These are phyloP conservation scores for Neofelis nebulosa DNA, from an alignment of 2,113 vertebrate species.

Conservation along the genomic window DNA sequence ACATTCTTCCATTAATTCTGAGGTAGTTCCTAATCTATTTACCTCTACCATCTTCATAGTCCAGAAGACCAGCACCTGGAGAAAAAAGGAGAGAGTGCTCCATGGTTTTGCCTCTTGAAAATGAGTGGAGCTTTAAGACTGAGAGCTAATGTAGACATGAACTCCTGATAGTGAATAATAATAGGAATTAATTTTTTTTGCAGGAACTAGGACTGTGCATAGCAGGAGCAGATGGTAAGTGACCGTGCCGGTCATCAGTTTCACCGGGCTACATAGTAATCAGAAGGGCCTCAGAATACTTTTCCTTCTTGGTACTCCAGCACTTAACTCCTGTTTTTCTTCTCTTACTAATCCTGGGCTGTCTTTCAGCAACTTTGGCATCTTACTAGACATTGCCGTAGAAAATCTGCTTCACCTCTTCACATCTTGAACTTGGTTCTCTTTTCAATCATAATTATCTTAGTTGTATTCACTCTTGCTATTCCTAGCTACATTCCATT, in stretches of 20 bases:
- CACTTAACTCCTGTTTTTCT: background rate
- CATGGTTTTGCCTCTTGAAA: slow-evolving; percentile 33
- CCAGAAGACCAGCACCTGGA: slow-evolving; percentile 70
- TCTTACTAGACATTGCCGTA: background rate
- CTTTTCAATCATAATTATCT: background rate
- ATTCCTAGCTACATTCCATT: background rate
- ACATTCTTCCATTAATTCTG: background rate
- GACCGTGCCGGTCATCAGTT: background rate
- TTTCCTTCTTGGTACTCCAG: background rate
- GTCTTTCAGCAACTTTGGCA: background rate
- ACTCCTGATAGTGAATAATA: background rate
- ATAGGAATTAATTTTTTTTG: background rate
- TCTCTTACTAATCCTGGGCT: background rate
- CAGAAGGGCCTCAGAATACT: background rate
- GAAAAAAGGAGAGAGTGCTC: background rate
- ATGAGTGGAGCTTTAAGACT: background rate
- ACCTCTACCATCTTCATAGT: slow-evolving; percentile 65
- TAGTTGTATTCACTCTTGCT: background rate
- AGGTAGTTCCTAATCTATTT: background rate
- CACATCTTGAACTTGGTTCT: background rate
- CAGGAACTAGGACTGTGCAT: background rate
- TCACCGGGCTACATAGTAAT: background rate
- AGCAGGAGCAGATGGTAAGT: background rate
- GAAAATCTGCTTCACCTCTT: background rate
- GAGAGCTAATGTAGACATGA: background rate